Conservation (phyloP, 1,140 invertebrate genomes). For the Rhopalosiphum maidis region DNA sequence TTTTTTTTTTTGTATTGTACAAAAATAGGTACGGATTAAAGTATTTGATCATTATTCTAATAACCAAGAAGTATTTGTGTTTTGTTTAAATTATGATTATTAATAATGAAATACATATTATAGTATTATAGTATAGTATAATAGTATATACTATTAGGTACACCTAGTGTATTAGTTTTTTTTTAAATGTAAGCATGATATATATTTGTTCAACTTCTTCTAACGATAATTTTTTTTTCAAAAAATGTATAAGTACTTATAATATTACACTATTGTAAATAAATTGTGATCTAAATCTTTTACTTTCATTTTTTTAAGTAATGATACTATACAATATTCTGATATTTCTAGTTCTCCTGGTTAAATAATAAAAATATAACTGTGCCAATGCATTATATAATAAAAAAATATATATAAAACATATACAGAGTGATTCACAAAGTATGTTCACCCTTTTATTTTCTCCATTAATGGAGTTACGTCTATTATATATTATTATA, state of each 20-base stretch:
- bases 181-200: background rate
- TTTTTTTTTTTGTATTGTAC: background rate
- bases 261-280: background rate
- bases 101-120: background rate
- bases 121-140: background rate
- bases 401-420: background rate
- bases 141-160: too few relatives aligned
- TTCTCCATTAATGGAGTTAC: too few relatives aligned
- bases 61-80: background rate
- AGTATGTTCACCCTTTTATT: too few relatives aligned
- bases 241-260: background rate
- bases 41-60: background rate
- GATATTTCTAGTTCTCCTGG: background rate
- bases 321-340: background rate
- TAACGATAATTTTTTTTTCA: background rate
- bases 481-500: too few relatives aligned
- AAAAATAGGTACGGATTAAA: background rate
- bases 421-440: background rate
- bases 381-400: background rate
- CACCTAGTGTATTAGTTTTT: background rate
- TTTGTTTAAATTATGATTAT: background rate
- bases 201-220: background rate
- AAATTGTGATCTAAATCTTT: background rate
- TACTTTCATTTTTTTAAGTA: background rate
- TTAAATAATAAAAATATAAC: background rate